Base-by-base conservation (phyloP, 2,888 invertebrate genomes). In the Nineta flava region DNA sequence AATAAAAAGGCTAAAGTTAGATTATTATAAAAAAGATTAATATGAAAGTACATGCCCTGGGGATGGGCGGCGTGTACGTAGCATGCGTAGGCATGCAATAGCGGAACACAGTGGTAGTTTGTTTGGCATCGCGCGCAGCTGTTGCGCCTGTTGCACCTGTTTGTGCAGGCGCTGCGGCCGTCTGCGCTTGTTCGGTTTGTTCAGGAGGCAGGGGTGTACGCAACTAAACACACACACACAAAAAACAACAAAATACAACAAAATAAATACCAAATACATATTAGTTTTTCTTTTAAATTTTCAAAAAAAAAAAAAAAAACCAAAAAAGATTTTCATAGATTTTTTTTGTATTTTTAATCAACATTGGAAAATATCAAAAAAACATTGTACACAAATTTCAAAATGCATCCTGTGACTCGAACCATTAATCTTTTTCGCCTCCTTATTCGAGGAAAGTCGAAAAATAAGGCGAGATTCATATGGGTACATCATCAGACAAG, bases 61-160 rank as follows among this genome's bases (percentile, higher is more conserved):
- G 74, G 64, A 73, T 73, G 66, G 74, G 73, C 68, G 73, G 69
- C 64, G 71, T 72, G 69, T 73, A 74, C 64, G 72, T 72, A 59
- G 74, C 74, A 71, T 74, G 74, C 66, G 72, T 72, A 63, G 74
- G 74, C 74, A 74, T 74, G 69, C 74, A 74, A 67, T 74, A 74
- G 64, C 73, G 73, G 65, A 70, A 74, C 66, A 67, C 67, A 67
- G 66, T 65, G 59, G 59, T 60, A 63, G 63, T 53, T 50, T 54
- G 52, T 53, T 50, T 53, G 63, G 59, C 55, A 65, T 64, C 56
- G 68, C 40, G 51, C 44, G 53, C 55, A 49, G 52, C 52, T 47
- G 50, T 53, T 54, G 55, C 56, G 54, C 55, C 56, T 53, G 54
- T 57, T 57, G 55, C 58, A 56, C 62, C 62, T 58, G 58, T 52